Evolutionary conservation across 2,888 invertebrate species (phyloP), one percentile per base, ranked within the genome.

Genomic region (Tholera decimalis): DNA sequence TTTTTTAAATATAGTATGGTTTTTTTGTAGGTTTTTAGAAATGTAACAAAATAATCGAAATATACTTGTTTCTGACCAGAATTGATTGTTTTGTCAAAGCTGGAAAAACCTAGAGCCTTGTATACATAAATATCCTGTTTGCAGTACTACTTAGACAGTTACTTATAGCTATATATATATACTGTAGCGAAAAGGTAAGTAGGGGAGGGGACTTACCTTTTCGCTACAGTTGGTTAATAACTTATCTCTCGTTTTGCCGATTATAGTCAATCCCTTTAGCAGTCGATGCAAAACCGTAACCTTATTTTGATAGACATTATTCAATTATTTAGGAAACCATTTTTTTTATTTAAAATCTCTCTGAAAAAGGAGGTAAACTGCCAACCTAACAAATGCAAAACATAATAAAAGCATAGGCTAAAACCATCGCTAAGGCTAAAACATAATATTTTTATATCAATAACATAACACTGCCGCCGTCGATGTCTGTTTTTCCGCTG

Each of bases 361-460:
- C n/a, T n/a, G n/a, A n/a, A n/a, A n/a, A n/a, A n/a, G n/a, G n/a
- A n/a, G n/a, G n/a, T n/a, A n/a, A n/a, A n/a, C n/a, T 26, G 20
- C 2, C 5, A 56, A 33, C 58, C 30, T 24, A 22, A 46, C 20
- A 35, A 11, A 46, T 28, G n/a, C 9, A 30, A n/a, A 22, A 9
- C 3, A 37, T 26, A 46, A 35, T 50, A 22, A 22, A 35, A 26
- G n/a, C 46, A 18, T 46, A 20, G 47, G 6, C 28, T 18, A 18
- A 18, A 28, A 28, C 47, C 47, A 28, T 28, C 18, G 11, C 0
- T 15, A 3, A 39, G 33, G 9, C 30, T 53, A 51, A 37, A 61
- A 63, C 59, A 68, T 61, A 57, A 64, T 39, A 55, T 26, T 53
- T 58, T 56, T 61, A 47, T 77, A 66, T 72, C 39, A 63, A n/a